These are phyloP conservation scores for Hesperophylax magnus DNA, from an alignment of 1,140 invertebrate genomes.

Conservation along the genomic window DNA sequence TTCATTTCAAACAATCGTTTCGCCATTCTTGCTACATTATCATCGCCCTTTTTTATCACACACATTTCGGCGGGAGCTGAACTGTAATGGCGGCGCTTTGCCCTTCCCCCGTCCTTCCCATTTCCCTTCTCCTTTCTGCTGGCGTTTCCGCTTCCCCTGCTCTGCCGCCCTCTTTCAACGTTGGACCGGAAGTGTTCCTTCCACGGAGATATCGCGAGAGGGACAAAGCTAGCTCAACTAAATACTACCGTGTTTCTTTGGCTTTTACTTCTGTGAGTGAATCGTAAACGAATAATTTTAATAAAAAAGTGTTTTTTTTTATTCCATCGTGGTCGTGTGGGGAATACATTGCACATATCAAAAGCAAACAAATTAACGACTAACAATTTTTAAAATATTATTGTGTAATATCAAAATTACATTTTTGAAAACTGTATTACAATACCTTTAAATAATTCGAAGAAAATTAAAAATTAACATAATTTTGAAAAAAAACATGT, in stretches of 20 bases:
- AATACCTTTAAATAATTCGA: no score
- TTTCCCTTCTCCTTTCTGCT: not conserved
- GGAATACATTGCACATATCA: no score
- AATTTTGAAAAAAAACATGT: no score
- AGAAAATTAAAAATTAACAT: no score
- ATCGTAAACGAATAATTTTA: no score
- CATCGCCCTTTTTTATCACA: constrained; percentile 9
- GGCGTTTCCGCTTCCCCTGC: not conserved
- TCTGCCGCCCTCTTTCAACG: not conserved
- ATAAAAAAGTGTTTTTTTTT: no score
- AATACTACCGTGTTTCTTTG: not conserved
- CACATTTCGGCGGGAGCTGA: constrained; percentile 2
- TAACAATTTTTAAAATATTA: no score
- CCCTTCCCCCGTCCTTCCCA: not conserved
- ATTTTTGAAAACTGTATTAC: no score
- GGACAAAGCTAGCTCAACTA: not conserved
- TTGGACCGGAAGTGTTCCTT: constrained; percentile 11
- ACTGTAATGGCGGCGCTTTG: constrained; percentile 15
- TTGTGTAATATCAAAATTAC: no score
- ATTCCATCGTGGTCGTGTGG: no score
- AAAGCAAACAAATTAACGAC: no score
- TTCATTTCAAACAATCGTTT: not conserved
- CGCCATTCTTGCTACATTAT: constrained; percentile 5
- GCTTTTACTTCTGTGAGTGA: no score
- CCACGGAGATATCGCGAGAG: not conserved